phyloP scores from a whole-genome alignment of 2,888 invertebrate genomes.

The Drosophila pseudotakahashii region DNA sequence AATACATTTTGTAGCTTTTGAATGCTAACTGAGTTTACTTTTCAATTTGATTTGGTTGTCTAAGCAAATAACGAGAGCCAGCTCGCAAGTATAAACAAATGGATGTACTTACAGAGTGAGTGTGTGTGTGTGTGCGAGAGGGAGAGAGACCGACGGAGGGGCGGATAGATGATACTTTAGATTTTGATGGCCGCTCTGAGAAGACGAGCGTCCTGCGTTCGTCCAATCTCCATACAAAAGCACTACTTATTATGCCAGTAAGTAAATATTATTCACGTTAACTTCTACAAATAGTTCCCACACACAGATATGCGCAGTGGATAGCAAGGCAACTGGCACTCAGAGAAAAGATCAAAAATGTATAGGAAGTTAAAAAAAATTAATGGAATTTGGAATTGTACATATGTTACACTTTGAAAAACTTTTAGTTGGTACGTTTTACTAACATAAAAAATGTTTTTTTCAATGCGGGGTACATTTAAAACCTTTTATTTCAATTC shows the following conservation, averaged over 20 bases:
- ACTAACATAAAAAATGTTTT: too few species aligned
- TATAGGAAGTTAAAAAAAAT: neutral
- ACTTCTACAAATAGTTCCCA: slow-evolving; percentile 64
- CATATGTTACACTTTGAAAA: neutral
- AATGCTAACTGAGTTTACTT: slow-evolving; percentile 65
- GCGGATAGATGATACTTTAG: slow-evolving; percentile 39
- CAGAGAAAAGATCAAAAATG: neutral
- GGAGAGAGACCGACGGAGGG: neutral
- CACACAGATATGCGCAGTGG: neutral
- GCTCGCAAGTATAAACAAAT: slow-evolving; percentile 68
- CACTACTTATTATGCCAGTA: slow-evolving; percentile 74
- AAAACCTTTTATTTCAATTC: too few species aligned
- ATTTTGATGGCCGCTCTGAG: slow-evolving; percentile 42
- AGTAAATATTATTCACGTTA: slow-evolving; percentile 78
- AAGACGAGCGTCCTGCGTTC: slow-evolving; percentile 26
- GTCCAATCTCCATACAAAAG: slow-evolving; percentile 46
- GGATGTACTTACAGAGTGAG: slow-evolving; percentile 48
- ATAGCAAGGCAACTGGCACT: neutral
- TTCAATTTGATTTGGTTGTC: slow-evolving; percentile 74
- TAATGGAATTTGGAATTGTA: neutral
- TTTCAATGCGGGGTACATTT: too few species aligned
- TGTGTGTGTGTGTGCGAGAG: slow-evolving; percentile 1
- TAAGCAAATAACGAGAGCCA: slow-evolving; percentile 64
- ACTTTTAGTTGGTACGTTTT: too few species aligned
- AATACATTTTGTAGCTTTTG: slow-evolving; percentile 53